These are phyloP conservation scores for Zonotrichia albicollis DNA, from an alignment of 2,797 vertebrate genomes.

Conservation along the genomic window DNA sequence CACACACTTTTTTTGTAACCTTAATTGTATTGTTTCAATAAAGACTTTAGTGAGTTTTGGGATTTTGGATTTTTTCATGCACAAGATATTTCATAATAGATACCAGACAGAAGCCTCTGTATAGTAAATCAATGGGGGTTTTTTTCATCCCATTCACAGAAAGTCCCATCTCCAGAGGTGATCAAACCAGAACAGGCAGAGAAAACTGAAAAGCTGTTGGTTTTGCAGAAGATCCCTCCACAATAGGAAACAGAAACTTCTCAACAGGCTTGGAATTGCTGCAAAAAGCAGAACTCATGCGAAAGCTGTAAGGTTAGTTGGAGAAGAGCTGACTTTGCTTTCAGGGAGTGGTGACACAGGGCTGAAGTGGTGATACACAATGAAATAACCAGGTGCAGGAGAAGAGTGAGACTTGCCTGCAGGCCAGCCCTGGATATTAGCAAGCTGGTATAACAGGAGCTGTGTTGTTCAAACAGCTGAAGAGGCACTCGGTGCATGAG, in stretches of 20 bases:
- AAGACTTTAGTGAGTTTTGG: not conserved
- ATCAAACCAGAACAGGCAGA: not conserved
- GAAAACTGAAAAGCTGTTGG: not conserved
- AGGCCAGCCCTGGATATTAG: not conserved
- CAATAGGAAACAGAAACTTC: not conserved
- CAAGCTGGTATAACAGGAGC: not conserved
- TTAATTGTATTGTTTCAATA: not conserved
- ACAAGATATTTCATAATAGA: not conserved
- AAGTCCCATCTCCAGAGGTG: not conserved
- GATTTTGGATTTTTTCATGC: not conserved
- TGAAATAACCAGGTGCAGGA: not conserved
- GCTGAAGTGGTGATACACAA: not conserved
- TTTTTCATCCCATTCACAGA: not conserved
- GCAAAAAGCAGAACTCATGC: not conserved
- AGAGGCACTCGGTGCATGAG: not conserved
- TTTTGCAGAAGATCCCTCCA: not conserved
- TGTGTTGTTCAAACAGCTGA: not conserved
- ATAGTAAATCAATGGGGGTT: not conserved
- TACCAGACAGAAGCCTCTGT: not conserved
- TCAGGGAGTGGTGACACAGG: not conserved
- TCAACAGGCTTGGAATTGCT: not conserved
- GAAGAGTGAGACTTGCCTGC: not conserved
- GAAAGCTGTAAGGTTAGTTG: not conserved
- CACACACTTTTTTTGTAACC: not conserved
- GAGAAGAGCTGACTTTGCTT: not conserved